Base-by-base conservation (phyloP, 1,140 invertebrate genomes). In the Cylas formicarius region DNA sequence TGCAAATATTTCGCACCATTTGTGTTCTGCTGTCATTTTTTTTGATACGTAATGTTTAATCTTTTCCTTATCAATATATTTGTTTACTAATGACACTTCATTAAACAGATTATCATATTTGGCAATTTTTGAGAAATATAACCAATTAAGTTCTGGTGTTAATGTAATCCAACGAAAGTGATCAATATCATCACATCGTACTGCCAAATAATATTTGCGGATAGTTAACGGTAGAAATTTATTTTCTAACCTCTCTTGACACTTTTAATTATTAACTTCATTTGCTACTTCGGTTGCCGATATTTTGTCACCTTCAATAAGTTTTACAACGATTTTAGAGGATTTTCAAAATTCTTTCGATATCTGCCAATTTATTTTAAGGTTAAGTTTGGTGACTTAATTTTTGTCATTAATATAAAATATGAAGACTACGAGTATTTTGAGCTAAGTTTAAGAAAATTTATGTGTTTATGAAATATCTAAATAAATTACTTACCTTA, bases 21-120 rank as follows among this genome's bases (percentile, higher is more conserved):
- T n/a, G n/a, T 38, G 21, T 3, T 50, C 41, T 20, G 16, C 26
- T 45, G 26, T 6, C 6, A 38, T 33, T 35, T 42, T 26, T 32
- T 27, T 18, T 13, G 32, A 40, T 22, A 11, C 11, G 28, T 29
- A 40, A 39, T 14, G 36, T 48, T 41, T 42, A 35, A 42, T n/a
- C 27, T 48, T 34, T 48, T 39, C 29, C 28, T 38, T 27, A 34
- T 26, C 27, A 40, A 47, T 27, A 32, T 47, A 48, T 48, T 27
- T 42, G 35, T 29, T 48, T 42, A 42, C 11, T 27, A 42, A 48
- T 41, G 45, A 39, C 21, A 27, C 28, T 23, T 39, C 35, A 32
- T 40, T 29, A 34, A 48, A 48, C 34, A 48, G 31, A 48, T 48
- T 33, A 38, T 46, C 34, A 42, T 16, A 32, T 32, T 42, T n/a